Evolutionary conservation across 1,140 invertebrate genomes (phyloP), one percentile per base, ranked within the genome.

Genomic region (Drosophila pruinosa): DNA sequence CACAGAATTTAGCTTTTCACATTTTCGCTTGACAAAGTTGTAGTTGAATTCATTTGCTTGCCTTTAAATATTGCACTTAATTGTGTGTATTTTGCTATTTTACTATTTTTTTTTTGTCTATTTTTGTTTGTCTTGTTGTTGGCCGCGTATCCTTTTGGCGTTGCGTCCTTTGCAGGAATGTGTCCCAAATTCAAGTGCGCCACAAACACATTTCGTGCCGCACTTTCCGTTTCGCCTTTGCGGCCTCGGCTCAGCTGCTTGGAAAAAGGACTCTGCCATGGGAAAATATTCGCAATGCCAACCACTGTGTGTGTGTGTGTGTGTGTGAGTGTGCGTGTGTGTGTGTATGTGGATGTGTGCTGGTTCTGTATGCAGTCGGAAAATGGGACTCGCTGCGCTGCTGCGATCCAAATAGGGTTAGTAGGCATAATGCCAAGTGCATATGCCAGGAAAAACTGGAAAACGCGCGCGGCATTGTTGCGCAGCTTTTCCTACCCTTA

Each of bases 351-450:
- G 28, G 39, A 17, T 56, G 4, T 41, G 17, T 45, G 47, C 53
- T 39, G 41, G 56, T 50, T 14, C 43, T 52, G 39, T 47, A 71
- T 83, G 75, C 76, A 83, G 74, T 48, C 28, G 63, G 62, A 90
- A 90, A 90, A 89, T 90, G 89, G 89, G 89, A 90, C 89, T 90
- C 83, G 78, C 73, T 81, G 73, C 79, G 89, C 77, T 81, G 77
- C 64, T 88, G n/a, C n/a, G n/a, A n/a, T n/a, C n/a, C n/a, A 90
- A 90, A 90, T 90, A 90, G 89, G 89, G 89, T 90, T 90, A 90
- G 89, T 90, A 90, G 89, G 89, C 89, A 89, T 89, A 90, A 90
- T 90, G 89, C 89, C 89, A 90, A 90, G 89, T 90, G 89, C 89
- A 90, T 89, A 81, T 75, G 74, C 38, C 82, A 78, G 89, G 89